A percentile compares a stretch with the other conserved stretches of the same genome.
Conservation (phyloP, 2,797 vertebrate genomes). For the Chromis chromis region DNA sequence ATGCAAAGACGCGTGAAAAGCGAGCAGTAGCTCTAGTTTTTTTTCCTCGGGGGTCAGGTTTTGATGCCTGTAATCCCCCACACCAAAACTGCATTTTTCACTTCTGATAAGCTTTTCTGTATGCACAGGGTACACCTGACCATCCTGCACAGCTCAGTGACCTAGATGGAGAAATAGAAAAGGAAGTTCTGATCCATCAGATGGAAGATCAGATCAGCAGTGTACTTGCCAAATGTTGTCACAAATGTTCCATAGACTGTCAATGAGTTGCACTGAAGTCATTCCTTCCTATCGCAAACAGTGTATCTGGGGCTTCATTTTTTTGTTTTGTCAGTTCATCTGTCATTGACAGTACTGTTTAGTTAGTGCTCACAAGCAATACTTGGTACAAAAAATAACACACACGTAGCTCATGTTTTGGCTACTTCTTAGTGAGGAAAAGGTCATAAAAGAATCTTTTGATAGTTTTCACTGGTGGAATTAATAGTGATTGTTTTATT, state of each 20-base stretch:
- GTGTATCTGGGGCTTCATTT: no score
- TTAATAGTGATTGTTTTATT: no score
- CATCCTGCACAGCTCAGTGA: not conserved
- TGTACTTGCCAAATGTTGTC: not conserved
- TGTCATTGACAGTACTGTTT: no score
- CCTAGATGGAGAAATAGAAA: not conserved
- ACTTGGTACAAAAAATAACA: no score
- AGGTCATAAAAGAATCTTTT: no score
- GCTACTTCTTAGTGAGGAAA: no score
- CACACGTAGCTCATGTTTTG: no score
- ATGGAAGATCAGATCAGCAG: not conserved
- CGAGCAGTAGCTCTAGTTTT: slow-evolving; percentile 17
- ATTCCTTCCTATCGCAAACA: no score
- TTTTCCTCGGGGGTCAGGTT: slow-evolving; percentile 13
- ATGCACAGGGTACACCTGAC: not conserved
- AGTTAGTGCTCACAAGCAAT: no score
- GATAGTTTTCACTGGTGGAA: no score
- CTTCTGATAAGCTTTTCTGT: not conserved
- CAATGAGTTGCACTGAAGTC: no score
- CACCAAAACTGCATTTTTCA: not conserved
- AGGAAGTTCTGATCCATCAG: not conserved
- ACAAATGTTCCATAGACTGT: not conserved
- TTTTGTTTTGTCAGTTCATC: no score
- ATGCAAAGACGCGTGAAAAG: slow-evolving; percentile 48
- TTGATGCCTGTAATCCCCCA: slow-evolving; percentile 11